Percentiles rank a stretch among this genome's conserved stretches.
These are phyloP conservation scores for Octomys mimax DNA, from an alignment of 2,797 vertebrate genomes.

Conservation along the genomic window DNA sequence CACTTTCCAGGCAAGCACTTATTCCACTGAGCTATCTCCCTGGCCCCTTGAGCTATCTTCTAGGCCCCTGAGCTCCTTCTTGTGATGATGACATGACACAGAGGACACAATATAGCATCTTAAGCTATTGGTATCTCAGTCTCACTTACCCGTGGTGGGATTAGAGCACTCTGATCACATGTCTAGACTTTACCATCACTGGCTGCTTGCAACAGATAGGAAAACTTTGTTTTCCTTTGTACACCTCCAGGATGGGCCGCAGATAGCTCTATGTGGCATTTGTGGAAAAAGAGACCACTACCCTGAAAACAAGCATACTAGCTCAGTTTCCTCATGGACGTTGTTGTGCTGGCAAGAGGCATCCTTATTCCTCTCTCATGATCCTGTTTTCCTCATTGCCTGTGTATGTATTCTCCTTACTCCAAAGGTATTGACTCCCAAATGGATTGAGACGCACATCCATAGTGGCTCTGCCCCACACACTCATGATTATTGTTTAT, in stretches of 20 bases:
- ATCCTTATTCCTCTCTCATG: conserved; percentile 38
- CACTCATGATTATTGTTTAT: background rate
- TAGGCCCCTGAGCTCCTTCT: background rate
- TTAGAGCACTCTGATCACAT: background rate
- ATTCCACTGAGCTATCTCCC: too few species aligned
- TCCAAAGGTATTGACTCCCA: background rate
- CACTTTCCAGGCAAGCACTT: too few species aligned
- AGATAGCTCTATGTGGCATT: background rate
- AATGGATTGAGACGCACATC: background rate
- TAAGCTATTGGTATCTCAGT: conserved; percentile 33
- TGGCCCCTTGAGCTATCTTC: too few species aligned
- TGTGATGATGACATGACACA: background rate
- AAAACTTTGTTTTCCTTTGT: conserved; percentile 11
- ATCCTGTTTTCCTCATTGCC: conserved; percentile 9
- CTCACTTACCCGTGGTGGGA: background rate
- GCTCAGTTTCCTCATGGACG: background rate
- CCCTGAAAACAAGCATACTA: background rate
- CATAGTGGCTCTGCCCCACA: background rate
- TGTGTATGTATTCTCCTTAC: background rate
- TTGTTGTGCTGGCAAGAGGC: background rate
- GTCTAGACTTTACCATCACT: conserved; percentile 30
- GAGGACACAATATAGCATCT: background rate
- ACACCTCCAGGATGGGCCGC: background rate
- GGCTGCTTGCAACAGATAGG: background rate
- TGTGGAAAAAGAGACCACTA: background rate